Conservation (phyloP, 1,140 invertebrate genomes). For the Drosophila sulfurigaster region DNA sequence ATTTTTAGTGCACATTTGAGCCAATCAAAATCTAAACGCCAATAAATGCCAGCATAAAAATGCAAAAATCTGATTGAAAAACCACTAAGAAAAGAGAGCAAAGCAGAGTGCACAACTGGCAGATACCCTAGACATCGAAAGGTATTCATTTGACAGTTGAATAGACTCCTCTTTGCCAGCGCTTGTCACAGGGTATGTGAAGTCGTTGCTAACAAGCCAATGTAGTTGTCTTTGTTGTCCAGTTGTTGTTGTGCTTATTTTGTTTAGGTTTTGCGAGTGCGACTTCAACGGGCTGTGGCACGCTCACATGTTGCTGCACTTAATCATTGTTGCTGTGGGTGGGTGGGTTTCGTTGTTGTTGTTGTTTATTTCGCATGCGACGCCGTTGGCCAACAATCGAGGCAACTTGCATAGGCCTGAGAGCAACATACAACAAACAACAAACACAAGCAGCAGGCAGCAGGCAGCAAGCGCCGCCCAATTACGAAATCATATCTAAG, state of each 20-base stretch:
- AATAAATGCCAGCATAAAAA: slow-evolving; percentile 65
- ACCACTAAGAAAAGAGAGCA: not conserved
- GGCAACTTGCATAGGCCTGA: slow-evolving; percentile 27
- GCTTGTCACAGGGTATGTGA: slow-evolving; percentile 41
- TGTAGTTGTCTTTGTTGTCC: slow-evolving; percentile 40
- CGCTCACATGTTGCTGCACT: slow-evolving; percentile 79
- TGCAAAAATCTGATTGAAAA: slow-evolving; percentile 69
- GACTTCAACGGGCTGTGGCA: slow-evolving; percentile 53
- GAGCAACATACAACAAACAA: slow-evolving; percentile 23
- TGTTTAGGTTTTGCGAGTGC: slow-evolving; percentile 59
- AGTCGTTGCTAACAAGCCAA: slow-evolving; percentile 61
- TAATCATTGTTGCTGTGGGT: slow-evolving; percentile 81
- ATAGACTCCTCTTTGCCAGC: slow-evolving; percentile 33
- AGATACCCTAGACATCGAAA: slow-evolving; percentile 23
- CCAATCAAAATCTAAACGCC: slow-evolving; percentile 77
- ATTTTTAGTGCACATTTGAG: slow-evolving; percentile 60
- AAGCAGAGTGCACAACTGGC: not conserved
- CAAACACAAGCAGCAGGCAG: slow-evolving; percentile 30
- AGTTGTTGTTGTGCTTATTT: slow-evolving; percentile 34
- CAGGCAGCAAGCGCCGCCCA: slow-evolving; percentile 54
- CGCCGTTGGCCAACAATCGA: slow-evolving; percentile 67
- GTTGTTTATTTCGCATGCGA: slow-evolving; percentile 62
- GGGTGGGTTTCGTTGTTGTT: slow-evolving; percentile 47
- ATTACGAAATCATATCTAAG: slow-evolving; percentile 83
- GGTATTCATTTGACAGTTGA: not conserved